A percentile compares a stretch with the other conserved stretches of the same genome.
phyloP scores from a whole-genome alignment of 2,113 vertebrate species.

The Cebidichthys violaceus region DNA sequence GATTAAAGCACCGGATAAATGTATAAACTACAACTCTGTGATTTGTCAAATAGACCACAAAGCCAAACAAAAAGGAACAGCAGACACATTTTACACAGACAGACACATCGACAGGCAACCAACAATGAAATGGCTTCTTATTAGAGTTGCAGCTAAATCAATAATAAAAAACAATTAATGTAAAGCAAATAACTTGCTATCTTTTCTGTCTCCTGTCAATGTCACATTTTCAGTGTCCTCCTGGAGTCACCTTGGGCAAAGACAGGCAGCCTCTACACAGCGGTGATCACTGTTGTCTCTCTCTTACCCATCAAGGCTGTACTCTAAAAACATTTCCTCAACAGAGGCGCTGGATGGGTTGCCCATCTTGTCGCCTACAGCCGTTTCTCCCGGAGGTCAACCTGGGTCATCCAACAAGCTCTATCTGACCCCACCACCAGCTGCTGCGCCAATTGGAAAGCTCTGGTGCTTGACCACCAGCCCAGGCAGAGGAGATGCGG shows the following conservation, averaged over 20 bases:
- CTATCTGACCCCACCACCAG: conserved; percentile 5
- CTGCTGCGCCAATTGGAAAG: not conserved
- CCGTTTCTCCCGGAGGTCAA: conserved; percentile 42
- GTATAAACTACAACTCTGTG: conserved; percentile 18
- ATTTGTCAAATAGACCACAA: conserved; percentile 30
- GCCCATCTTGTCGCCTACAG: conserved; percentile 17
- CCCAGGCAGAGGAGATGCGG: not conserved
- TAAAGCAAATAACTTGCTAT: not conserved
- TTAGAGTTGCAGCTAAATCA: conserved; percentile 28
- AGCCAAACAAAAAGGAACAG: conserved; percentile 13
- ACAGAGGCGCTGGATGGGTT: conserved; percentile 12
- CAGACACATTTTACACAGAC: not conserved
- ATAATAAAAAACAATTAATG: conserved; percentile 6
- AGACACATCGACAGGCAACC: too few relatives aligned
- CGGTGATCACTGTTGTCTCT: conserved; percentile 51
- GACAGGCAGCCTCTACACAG: conserved; percentile 29
- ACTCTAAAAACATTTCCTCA: conserved; percentile 41
- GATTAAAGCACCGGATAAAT: conserved; percentile 35
- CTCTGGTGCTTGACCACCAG: not conserved
- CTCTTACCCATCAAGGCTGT: conserved; percentile 31
- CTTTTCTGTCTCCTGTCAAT: conserved; percentile 22
- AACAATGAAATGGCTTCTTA: conserved; percentile 28
- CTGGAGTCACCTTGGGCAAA: conserved; percentile 72
- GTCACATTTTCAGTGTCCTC: conserved; percentile 41
- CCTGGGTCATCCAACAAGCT: conserved; percentile 44